These are phyloP conservation scores for Tyrophagus putrescentiae DNA, from an alignment of 1,140 invertebrate species.

Conservation along the genomic window DNA sequence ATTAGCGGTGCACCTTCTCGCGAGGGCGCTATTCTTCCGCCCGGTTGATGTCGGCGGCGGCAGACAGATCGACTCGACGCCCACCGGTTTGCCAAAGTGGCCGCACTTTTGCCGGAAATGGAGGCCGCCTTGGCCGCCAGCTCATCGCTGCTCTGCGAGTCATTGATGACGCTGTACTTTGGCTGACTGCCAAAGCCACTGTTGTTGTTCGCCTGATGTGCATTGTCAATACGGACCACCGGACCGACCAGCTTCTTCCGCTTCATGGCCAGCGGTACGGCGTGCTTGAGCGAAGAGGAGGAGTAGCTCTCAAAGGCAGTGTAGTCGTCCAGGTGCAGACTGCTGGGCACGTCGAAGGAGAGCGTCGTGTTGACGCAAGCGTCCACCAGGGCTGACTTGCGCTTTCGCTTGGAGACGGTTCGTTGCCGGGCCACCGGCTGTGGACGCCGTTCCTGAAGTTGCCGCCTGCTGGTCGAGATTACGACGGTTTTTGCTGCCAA, in stretches of 20 bases:
- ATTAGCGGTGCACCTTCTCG: background rate
- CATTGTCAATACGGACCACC: conserved; percentile 12
- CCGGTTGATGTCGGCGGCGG: too few species aligned
- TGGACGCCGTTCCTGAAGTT: background rate
- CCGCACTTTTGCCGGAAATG: background rate
- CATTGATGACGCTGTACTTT: conserved; percentile 14
- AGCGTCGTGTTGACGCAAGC: conserved; percentile 12
- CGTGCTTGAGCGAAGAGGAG: conserved; percentile 2
- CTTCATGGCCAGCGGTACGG: conserved; percentile 6
- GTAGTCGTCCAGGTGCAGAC: background rate
- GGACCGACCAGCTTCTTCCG: conserved; percentile 20
- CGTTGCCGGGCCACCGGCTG: background rate
- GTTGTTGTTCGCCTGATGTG: background rate
- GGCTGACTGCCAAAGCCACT: background rate
- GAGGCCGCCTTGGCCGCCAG: background rate
- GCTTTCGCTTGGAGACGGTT: conserved; percentile 1
- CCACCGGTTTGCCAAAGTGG: too few species aligned
- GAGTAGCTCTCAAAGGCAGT: conserved; percentile 1
- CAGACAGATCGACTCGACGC: too few species aligned
- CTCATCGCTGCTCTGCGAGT: background rate
- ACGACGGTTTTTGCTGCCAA: conserved; percentile 30
- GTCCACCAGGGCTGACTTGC: conserved; percentile 7
- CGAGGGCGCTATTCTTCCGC: conserved; percentile 10
- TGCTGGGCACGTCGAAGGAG: conserved; percentile 11
- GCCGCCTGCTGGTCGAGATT: conserved; percentile 21